Conservation (phyloP, 1,140 invertebrate genomes). For the Trichomalopsis sarcophagae region DNA sequence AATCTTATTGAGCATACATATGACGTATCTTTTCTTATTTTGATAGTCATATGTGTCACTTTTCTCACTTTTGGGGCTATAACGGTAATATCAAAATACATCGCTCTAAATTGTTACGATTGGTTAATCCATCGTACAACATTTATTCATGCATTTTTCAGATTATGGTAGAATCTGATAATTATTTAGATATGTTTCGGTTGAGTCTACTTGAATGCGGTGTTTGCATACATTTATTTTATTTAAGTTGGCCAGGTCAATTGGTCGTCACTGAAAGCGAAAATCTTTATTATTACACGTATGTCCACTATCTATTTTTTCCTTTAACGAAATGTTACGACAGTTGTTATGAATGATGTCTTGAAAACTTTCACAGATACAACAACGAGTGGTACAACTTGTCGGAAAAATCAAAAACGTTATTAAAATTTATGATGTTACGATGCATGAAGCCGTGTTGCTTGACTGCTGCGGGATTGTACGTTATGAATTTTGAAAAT, state of each 20-base stretch:
- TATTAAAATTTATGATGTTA: neutral
- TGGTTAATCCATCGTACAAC: neutral
- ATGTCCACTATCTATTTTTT: neutral
- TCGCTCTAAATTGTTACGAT: neutral
- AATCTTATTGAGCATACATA: neutral
- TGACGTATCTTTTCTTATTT: neutral
- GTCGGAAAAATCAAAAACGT: neutral
- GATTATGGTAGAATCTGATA: neutral
- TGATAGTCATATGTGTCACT: neutral
- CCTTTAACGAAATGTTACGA: neutral
- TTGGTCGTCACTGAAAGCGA: neutral
- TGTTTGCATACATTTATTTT: neutral
- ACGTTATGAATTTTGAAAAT: neutral
- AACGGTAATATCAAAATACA: neutral
- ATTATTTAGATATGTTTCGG: neutral
- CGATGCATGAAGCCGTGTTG: neutral
- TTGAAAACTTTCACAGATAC: neutral
- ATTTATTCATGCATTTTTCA: neutral
- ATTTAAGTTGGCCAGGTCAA: slow-evolving; percentile 12
- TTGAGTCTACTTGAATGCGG: neutral
- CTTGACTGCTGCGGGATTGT: neutral
- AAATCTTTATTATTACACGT: neutral
- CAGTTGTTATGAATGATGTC: neutral
- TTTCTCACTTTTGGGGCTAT: neutral
- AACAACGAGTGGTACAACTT: neutral